Base-by-base conservation (phyloP, 2,888 invertebrate species). In the Meiosimyza platycephala region DNA sequence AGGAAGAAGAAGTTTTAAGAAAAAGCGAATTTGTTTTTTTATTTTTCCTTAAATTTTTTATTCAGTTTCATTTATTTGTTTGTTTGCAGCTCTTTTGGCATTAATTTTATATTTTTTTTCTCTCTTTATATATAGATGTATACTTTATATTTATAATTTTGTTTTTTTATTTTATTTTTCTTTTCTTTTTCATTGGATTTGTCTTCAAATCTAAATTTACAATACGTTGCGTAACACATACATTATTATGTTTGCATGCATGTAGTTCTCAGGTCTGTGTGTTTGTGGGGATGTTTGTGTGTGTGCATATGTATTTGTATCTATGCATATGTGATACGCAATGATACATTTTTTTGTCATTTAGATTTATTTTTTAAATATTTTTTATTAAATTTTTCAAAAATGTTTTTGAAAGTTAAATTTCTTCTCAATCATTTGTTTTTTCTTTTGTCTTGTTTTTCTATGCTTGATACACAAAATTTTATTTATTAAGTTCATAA, bases 11-110 rank as follows among this genome's bases (percentile, higher is more conserved):
- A 9, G 40, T 7, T 40, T 40, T 40, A 9, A 40, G 16, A 63
- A 63, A 15, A 62, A 57, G 9, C 63, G n/a, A 40, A 33, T 9
- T 72, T 59, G 33, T 67, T 62, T 67, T 55, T 52, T 51, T 68
- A 71, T 66, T 18, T 69, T 70, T 62, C 59, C 72, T 63, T 47
- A 15, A 63, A 63, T 47, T 18, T 63, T 63, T 63, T 62, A 47
- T 47, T 63, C 47, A 63, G 48, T 63, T 63, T 63, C 48, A 63
- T 63, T 63, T 40, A 63, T 40, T 40, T 48, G 40, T 40, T 40
- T 40, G 40, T 40, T 40, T 40, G 40, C 40, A 40, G 40, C 40
- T 40, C 40, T 40, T 6, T 40, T 40, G 6, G 40, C 40, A 40
- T 63, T 28, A 18, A 47, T 63, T 48, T 63, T 47, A 48, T 63